Evolutionary conservation across 2,797 vertebrate species (phyloP).

Genomic region (Caiman crocodilus): DNA sequence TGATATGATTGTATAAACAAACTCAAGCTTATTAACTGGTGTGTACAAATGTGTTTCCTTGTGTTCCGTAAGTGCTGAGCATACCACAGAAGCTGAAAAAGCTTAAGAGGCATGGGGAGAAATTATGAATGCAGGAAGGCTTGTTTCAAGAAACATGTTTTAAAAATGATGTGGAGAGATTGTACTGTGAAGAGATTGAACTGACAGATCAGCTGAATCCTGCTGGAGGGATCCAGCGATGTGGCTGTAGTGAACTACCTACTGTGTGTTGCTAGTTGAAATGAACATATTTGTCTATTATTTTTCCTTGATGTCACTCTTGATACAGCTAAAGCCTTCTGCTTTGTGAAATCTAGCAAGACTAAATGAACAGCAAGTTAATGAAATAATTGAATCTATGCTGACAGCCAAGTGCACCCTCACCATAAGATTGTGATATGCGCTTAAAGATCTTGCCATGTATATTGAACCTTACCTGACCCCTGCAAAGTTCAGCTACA

Average conservation of each 20-base stretch:
- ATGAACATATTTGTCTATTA: background rate
- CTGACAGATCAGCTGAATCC: background rate
- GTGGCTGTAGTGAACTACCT: background rate
- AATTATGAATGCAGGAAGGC: background rate
- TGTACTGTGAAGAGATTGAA: background rate
- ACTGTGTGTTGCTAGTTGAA: rapidly evolving
- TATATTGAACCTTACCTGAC: background rate
- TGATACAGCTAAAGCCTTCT: background rate
- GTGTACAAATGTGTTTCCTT: background rate
- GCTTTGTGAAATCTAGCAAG: conserved; percentile 20
- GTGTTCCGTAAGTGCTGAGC: conserved; percentile 4
- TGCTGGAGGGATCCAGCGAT: background rate
- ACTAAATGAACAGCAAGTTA: background rate
- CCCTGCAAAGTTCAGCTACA: background rate
- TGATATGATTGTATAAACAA: conserved; percentile 66
- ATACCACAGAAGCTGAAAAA: conserved; percentile 1
- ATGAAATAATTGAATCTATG: background rate
- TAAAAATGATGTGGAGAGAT: background rate
- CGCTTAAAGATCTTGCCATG: rapidly evolving
- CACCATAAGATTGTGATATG: background rate
- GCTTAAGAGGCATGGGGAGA: background rate
- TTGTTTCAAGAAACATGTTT: background rate
- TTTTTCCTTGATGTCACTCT: background rate
- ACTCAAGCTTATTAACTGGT: conserved; percentile 48
- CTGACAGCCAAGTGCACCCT: rapidly evolving